phyloP scores from a whole-genome alignment of 2,888 invertebrate genomes.

The Allygus modestus region DNA sequence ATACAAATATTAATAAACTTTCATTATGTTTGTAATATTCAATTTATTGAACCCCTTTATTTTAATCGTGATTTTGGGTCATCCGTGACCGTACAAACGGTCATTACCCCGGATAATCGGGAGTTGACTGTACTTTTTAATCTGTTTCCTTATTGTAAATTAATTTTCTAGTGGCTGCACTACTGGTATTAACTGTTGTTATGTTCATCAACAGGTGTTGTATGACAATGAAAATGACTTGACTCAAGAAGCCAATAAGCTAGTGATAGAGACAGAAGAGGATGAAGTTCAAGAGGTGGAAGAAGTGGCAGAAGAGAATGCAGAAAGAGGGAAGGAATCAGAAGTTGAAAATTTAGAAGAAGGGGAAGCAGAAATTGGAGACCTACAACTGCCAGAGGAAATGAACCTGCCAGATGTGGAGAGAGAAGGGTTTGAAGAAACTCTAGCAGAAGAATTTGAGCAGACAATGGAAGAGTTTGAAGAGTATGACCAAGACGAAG shows the following conservation, averaged over 20 bases:
- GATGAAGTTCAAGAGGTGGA: background rate
- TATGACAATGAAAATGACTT: conserved; percentile 18
- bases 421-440: conserved; percentile 8
- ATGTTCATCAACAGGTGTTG: background rate
- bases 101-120: too few relatives aligned
- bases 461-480: conserved; percentile 26
- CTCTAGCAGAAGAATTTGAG: conserved; percentile 17
- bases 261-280: conserved; percentile 25
- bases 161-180: too few relatives aligned
- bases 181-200: background rate
- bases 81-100: too few relatives aligned
- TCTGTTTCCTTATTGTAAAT: too few relatives aligned
- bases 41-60: too few relatives aligned
- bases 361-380: background rate
- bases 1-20: too few relatives aligned
- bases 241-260: background rate
- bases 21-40: too few relatives aligned
- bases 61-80: too few relatives aligned
- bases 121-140: too few relatives aligned
- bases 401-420: conserved; percentile 16
- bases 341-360: background rate
- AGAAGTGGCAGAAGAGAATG: background rate
- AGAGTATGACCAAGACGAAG: conserved; percentile 18
- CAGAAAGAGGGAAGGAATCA: conserved; percentile 4
- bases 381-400: conserved; percentile 4